Conservation (phyloP, 1,140 invertebrate species). For the Neodiprion virginianus region DNA sequence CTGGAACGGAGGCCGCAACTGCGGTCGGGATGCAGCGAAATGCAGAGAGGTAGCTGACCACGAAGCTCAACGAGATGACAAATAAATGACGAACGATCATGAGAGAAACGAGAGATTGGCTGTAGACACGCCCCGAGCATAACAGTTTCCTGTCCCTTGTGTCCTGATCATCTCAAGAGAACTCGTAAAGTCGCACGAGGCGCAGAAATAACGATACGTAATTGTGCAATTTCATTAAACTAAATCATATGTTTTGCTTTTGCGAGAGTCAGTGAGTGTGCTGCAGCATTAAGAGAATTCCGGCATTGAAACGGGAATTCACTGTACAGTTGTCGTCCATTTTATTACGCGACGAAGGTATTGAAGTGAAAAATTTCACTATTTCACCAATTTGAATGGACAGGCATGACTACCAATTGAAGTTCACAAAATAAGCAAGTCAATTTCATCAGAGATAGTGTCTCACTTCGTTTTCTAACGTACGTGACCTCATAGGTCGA, state of each 20-base stretch:
- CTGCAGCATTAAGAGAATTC: too few species aligned
- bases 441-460: background rate
- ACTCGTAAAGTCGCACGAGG: background rate
- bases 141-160: background rate
- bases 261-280: too few species aligned
- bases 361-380: background rate
- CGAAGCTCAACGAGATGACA: background rate
- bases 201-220: background rate
- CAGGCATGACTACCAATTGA: background rate
- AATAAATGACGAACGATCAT: background rate
- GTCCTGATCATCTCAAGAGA: background rate
- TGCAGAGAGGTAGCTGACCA: background rate
- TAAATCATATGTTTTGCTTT: too few species aligned
- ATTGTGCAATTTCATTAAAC: too few species aligned
- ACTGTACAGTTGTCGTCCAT: background rate
- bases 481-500: too few species aligned
- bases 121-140: background rate
- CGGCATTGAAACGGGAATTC: background rate
- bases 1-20: background rate
- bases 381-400: background rate
- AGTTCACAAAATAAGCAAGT: background rate
- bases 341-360: background rate
- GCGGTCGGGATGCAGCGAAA: background rate
- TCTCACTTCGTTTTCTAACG: too few species aligned
- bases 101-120: background rate